Base-by-base conservation (phyloP, 2,113 vertebrate genomes). In the Athene cunicularia region DNA sequence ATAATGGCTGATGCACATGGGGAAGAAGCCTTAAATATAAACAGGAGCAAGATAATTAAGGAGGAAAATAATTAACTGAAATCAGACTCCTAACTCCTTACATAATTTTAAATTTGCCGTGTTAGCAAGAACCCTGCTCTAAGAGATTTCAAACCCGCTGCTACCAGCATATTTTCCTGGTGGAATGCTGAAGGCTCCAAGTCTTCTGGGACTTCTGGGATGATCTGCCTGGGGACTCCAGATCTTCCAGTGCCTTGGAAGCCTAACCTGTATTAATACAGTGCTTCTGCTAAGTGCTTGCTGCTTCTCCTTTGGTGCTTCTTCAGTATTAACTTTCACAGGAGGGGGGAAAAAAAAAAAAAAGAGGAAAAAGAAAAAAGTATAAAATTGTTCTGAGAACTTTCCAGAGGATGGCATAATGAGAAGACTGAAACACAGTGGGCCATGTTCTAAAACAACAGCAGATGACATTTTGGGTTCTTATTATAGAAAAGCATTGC, bases 401-500 rank as follows among this genome's bases (percentile, higher is more conserved):
- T 77, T 86, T 88, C 30, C 23, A 59, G 55, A 80, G 26, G 11
- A 33, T 27, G 15, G 7, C 55, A 8, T 50, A 58, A 66, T 35
- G 18, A 59, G 28, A 86, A 66, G 17, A 50, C 23, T 71, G 55
- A 91, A 95, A 64, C 43, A 14, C 45, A 49, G 58, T 75, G 20
- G 33, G 18, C 39, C 18, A 21, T 68, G 20, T 62, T 47, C 27
- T 95, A 62, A 88, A 87, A 52, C 79, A 88, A 33, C 26, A 93
- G 37, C 59, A 41, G 32, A 43, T 70, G 59, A 94, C 49, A 79
- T 88, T 93, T 94, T 85, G 70, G 23, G 37, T 90, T 87, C 79
- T 95, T 49, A 45, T 85, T 93, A 79, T 56, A 88, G 91, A 89
- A 95, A 94, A 95, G 19, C 74, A 93, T 95, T 96, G 79, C 96